Percentiles rank a stretch among this genome's conserved stretches.
Conservation (phyloP, 2,113 vertebrate genomes). For the Stercorarius parasiticus region DNA sequence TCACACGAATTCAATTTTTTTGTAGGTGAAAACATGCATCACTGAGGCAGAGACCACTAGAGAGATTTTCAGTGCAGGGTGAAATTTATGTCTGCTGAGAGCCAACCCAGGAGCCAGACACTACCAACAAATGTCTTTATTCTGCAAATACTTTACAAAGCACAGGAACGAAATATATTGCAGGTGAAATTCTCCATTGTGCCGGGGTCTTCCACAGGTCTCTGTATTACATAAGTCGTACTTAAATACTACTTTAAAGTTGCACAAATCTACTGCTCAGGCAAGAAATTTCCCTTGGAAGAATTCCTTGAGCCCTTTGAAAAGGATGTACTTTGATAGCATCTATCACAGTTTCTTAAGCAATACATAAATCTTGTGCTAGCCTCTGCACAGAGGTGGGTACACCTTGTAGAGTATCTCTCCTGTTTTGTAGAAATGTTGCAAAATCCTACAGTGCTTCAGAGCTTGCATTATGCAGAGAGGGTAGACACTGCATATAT, state of each 20-base stretch:
- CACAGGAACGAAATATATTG: constrained; percentile 35
- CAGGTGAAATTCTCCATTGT: constrained; percentile 17
- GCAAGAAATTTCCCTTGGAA: constrained; percentile 44
- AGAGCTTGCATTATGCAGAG: not conserved
- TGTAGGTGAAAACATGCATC: not conserved
- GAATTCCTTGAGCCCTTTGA: constrained; percentile 9
- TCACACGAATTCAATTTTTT: not conserved
- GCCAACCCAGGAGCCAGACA: not conserved
- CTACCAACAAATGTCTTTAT: constrained; percentile 1
- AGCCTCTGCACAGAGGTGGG: not conserved
- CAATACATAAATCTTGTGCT: constrained; percentile 36
- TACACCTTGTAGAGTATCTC: not conserved
- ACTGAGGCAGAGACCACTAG: not conserved
- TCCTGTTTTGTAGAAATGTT: not conserved
- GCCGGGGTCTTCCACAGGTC: constrained; percentile 46
- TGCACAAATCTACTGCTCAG: constrained; percentile 12
- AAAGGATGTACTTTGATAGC: constrained; percentile 24
- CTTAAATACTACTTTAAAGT: constrained; percentile 34
- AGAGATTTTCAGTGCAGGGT: not conserved
- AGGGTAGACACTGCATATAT: not conserved
- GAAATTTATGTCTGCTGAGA: constrained; percentile 12
- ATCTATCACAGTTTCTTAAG: constrained; percentile 35
- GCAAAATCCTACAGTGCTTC: not conserved
- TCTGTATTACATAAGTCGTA: constrained; percentile 1
- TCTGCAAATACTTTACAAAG: constrained; percentile 21